Base-by-base conservation (phyloP, 2,797 vertebrate species). In the Manis pentadactyla region DNA sequence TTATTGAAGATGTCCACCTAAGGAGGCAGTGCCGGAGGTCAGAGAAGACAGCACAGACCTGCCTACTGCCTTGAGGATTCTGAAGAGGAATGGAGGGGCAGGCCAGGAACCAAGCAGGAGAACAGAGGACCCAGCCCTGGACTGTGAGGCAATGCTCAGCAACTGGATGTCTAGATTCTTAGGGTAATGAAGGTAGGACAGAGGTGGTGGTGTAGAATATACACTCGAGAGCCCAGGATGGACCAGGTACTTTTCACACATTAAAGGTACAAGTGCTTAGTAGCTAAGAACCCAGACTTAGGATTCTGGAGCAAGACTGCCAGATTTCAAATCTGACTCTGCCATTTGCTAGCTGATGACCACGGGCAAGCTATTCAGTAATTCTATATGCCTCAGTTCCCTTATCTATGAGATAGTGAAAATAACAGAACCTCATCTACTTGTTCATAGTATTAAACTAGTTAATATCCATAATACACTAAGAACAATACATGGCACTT, bases 1-100 rank as follows among this genome's bases (percentile, higher is more conserved):
- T 99, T 99, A 97, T 99, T 99, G 97, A 99, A 99, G 97, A 99
- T 99, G 97, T 99, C 99, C 89, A 99, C 99, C 99, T 99, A 81
- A 57, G 77, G n/a, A 51, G 27, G 97, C 29, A 83, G 11, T 4
- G 21, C 21, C 63, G 34, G 68, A 92, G 51, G 31, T 95, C 83
- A 96, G 79, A 27, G 34, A 71, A 74, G 85, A 84, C 31, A 84
- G 69, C 39, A 78, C 13, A 55, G 19, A 31, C 51, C 59, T 75
- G 61, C 34, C 55, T 29, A 39, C 1, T 71, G 71, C 79, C 34
- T 53, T 0, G 34, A 86, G 51, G 27, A 21, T 49, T 84, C 78
- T 42, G 53, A 86, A 85, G 61, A 94, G 31, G 46, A 77, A 85
- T 31, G 57, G 51, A 82, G 21, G 2, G 37, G 57, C 15, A 75